Base-by-base conservation (phyloP, 2,888 invertebrate species). In the Drosophila kokeensis region DNA sequence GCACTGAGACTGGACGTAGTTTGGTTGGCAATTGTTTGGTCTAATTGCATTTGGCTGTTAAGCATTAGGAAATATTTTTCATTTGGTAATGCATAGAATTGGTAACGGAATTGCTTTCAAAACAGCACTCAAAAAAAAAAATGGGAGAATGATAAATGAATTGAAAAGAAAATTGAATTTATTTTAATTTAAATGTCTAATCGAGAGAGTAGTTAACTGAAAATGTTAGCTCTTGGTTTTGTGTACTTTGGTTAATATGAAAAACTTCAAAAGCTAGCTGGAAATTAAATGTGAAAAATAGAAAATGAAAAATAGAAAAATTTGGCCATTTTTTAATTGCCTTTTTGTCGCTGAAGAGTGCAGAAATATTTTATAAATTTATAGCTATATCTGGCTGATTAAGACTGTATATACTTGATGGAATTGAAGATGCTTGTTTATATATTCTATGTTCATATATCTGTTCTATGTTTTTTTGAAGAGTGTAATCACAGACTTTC, bases 21-120 rank as follows among this genome's bases (percentile, higher is more conserved):
- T 34, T 34, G 18, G 13, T 1, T 45, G 45, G 15, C 7, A 29
- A 18, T 10, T 29, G 49, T 15, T 49, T 49, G 27, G n/a, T 11
- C n/a, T 29, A 29, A 50, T 29, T 45, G 29, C 50, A 50, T 50
- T 50, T 50, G 11, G 18, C 29, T 50, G 50, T 30, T 50, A 29
- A n/a, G 50, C 50, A 50, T 50, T 50, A 29, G n/a, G n/a, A 29
- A 18, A 13, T 50, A 11, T 30, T 30, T 49, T 49, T 29, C 18
- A 49, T 49, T 29, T 18, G 10, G 27, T 11, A 18, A 29, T 29
- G n/a, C 18, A 29, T n/a, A 13, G 10, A 50, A n/a, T 27, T 27
- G 18, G 5, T 6, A n/a, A 18, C 8, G 18, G 10, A 49, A 49
- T 13, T n/a, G n/a, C n/a, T 50, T 50, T 50, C 3, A 29, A 29